A percentile compares a stretch with the other conserved stretches of the same genome.
These are phyloP conservation scores for Phalangium opilio DNA, from an alignment of 2,888 invertebrate species.

Conservation along the genomic window DNA sequence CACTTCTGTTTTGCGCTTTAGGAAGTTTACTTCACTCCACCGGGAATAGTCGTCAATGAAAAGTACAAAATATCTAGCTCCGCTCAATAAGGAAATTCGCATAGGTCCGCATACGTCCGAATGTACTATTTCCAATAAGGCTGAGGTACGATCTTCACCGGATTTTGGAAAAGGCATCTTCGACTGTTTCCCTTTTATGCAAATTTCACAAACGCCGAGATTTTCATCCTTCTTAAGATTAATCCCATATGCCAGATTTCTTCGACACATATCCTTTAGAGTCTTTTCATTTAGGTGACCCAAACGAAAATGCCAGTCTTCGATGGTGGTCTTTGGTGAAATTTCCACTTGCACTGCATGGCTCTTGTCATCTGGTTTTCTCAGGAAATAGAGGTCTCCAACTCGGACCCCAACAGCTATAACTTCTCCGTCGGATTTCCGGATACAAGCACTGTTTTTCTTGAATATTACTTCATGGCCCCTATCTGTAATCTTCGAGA, in stretches of 20 bases:
- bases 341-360: neutral
- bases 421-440: neutral
- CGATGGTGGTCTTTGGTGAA: neutral
- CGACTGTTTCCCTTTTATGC: no score
- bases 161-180: no score
- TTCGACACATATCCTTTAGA: neutral
- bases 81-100: neutral
- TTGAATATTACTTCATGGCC: neutral
- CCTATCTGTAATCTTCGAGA: neutral
- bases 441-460: neutral
- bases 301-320: neutral
- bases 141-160: no score
- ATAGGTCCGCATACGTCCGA: no score
- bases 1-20: conserved; percentile 2
- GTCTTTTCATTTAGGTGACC: neutral
- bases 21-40: conserved; percentile 1
- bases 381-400: neutral
- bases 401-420: neutral
- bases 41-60: conserved; percentile 4
- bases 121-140: no score
- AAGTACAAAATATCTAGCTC: conserved; percentile 2
- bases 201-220: no score
- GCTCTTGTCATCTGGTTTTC: neutral
- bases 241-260: no score
- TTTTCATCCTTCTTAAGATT: no score